Conservation (phyloP, 1,140 invertebrate genomes). For the Sycobia sp. region DNA sequence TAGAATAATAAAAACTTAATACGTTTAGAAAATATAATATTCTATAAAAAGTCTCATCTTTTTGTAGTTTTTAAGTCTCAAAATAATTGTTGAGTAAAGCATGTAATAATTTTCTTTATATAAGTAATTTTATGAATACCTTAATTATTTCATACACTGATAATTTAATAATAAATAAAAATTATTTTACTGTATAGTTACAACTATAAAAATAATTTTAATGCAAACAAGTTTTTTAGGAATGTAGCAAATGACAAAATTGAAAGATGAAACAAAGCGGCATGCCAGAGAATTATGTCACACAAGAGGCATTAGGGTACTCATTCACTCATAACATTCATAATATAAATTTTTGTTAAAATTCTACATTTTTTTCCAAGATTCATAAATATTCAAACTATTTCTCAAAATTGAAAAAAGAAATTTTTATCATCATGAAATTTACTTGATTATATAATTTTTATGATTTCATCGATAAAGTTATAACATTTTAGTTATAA, state of each 20-base stretch:
- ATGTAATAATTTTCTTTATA: no score
- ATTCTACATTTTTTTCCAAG: neutral
- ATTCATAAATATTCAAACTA: neutral
- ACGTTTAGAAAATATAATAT: neutral
- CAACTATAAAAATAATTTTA: neutral
- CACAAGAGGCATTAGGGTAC: slow-evolving; percentile 4
- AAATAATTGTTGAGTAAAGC: no score
- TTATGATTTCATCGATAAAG: slow-evolving; percentile 13
- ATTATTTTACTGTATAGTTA: neutral
- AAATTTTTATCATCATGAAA: neutral
- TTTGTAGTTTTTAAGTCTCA: neutral
- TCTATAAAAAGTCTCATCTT: slow-evolving; percentile 3
- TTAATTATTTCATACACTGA: slow-evolving; percentile 13
- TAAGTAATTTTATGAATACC: neutral
- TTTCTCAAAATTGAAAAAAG: neutral
- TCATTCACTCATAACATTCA: slow-evolving; percentile 12
- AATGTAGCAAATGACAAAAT: slow-evolving; percentile 15
- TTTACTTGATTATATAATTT: neutral
- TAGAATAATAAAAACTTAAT: slow-evolving; percentile 5
- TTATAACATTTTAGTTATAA: slow-evolving; percentile 5
- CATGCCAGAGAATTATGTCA: slow-evolving; percentile 33
- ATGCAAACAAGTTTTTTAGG: slow-evolving; percentile 13
- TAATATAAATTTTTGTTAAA: slow-evolving; percentile 15
- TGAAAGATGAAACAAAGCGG: neutral
- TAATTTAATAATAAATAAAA: slow-evolving; percentile 4